These are phyloP conservation scores for Cecropterus lyciades DNA, from an alignment of 1,140 invertebrate species.

Conservation along the genomic window DNA sequence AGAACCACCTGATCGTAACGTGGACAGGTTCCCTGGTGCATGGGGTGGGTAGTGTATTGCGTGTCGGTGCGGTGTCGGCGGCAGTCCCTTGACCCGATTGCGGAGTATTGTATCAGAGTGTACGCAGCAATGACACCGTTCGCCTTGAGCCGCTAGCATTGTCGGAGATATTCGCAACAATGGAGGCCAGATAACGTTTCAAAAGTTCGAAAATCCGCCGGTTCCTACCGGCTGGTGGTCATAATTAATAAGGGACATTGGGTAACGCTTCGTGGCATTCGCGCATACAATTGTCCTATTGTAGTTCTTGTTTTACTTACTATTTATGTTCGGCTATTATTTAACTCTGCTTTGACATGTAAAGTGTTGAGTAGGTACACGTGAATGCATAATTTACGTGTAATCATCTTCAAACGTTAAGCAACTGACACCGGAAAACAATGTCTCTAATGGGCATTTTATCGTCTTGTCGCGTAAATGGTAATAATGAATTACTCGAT, in stretches of 20 bases:
- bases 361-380: background rate
- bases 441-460: conserved; percentile 31
- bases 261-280: conserved; percentile 65
- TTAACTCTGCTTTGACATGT: conserved; percentile 1
- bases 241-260: conserved; percentile 74
- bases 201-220: conserved; percentile 81
- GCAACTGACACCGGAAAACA: conserved; percentile 20
- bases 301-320: conserved; percentile 20
- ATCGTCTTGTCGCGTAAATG: conserved; percentile 35
- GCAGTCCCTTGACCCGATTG: conserved; percentile 79
- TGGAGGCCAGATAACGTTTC: conserved; percentile 83
- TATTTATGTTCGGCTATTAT: background rate
- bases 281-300: conserved; percentile 42
- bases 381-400: background rate
- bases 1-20: conserved; percentile 69
- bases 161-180: conserved; percentile 84
- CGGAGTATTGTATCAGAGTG: conserved; percentile 57
- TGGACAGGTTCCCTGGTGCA: conserved; percentile 64
- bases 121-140: conserved; percentile 81
- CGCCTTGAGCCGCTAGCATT: conserved; percentile 82
- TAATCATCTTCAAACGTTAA: conserved; percentile 7
- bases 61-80: conserved; percentile 36
- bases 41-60: conserved; percentile 42
- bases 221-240: conserved; percentile 69
- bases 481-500: conserved; percentile 65